phyloP scores from a whole-genome alignment of 1,140 invertebrate genomes.

The Druon quercuslanigerum region DNA sequence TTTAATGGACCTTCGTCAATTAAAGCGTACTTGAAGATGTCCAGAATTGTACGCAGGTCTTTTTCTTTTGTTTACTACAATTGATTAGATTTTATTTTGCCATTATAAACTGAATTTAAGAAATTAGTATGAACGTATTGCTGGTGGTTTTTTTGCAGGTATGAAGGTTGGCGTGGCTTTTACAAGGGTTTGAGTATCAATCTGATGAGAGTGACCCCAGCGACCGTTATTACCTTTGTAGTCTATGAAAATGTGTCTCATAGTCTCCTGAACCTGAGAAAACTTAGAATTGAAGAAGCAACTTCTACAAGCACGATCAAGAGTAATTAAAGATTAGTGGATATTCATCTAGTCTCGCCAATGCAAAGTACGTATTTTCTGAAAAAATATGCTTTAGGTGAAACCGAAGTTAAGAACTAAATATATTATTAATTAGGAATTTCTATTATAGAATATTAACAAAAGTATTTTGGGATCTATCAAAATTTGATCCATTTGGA shows the following conservation, averaged over 20 bases:
- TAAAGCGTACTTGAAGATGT: constrained; percentile 35
- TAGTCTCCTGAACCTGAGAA: constrained; percentile 67
- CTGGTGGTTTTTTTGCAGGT: constrained; percentile 71
- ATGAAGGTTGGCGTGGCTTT: constrained; percentile 88
- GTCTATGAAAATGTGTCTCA: constrained; percentile 93
- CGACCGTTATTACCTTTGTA: constrained; percentile 96
- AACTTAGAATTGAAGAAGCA: not conserved
- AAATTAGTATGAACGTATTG: constrained; percentile 66
- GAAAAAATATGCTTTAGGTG: no score
- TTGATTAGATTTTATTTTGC: constrained; percentile 31
- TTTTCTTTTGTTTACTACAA: constrained; percentile 26
- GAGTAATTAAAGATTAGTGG: not conserved
- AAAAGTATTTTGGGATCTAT: no score
- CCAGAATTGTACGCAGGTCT: constrained; percentile 62
- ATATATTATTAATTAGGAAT: no score
- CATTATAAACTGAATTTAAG: constrained; percentile 27
- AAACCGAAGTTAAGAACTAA: no score
- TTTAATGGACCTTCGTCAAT: not conserved
- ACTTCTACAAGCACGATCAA: not conserved
- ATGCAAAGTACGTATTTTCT: not conserved
- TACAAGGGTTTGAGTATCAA: constrained; percentile 97
- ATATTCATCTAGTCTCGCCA: not conserved
- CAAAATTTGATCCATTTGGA: no score
- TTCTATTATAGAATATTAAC: no score
- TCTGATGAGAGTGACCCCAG: constrained; percentile 92